Evolutionary conservation across 1,140 invertebrate species (phyloP), one percentile per base, ranked within the genome.

Genomic region (Zaprionus capensis): DNA sequence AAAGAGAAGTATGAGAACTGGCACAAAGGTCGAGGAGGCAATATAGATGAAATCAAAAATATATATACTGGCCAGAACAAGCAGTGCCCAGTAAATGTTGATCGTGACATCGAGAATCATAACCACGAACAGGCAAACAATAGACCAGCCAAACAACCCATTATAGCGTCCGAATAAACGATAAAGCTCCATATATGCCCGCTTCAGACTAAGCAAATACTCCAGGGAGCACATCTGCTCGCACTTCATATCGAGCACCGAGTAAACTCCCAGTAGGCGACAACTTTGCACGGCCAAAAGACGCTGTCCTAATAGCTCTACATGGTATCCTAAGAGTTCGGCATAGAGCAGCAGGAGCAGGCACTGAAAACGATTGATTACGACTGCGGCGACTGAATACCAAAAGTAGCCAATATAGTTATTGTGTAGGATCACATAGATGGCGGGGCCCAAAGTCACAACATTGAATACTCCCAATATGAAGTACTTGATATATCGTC

Each of bases 21-120:
- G 80, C 7, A 79, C 3, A 49, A 76, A 80, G 12, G 17, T 55
- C 0, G 75, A 62, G 17, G 46, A 49, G 7, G 65, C 70, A 11
- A 80, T 64, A 41, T 65, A 81, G 0, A 91, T 62, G 20, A 71
- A 83, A 0, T 5, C 51, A 49, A 67, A 56, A 0, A 59, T 51
- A 53, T 87, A 91, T 36, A 71, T 17, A 9, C 72, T 78, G 0
- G 73, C 53, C 1, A 91, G 57, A 0, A 78, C 59, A 1, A 87
- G 61, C 15, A 91, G 71, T 1, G 78, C 57, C 82, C 80, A 91
- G 41, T 91, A 87, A 2, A 91, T 66, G 38, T 91, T 82, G 4
- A 85, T 56, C n/a, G 74, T 83, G 34, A 75, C 75, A 24, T 91
- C 86, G 38, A 91, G n/a, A 26, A 91, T 83, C 67, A 81, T 64